These are phyloP conservation scores for Eudemis profundana DNA, from an alignment of 2,888 invertebrate genomes.

Conservation along the genomic window DNA sequence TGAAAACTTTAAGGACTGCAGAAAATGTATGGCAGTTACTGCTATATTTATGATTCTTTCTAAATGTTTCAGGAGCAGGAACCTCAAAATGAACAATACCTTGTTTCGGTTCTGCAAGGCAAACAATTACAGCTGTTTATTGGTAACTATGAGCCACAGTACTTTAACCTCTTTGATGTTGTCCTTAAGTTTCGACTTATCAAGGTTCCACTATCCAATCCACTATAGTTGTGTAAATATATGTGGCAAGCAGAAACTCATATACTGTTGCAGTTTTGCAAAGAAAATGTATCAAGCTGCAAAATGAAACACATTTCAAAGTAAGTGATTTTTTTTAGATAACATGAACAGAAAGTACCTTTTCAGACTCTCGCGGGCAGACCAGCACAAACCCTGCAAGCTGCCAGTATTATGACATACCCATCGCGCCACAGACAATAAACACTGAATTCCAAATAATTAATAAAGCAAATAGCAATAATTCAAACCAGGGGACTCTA, in stretches of 20 bases:
- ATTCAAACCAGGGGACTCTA: not conserved
- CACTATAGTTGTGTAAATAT: too few species aligned
- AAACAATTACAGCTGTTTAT: constrained; percentile 36
- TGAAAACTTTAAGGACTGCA: not conserved
- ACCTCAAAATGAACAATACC: constrained; percentile 29
- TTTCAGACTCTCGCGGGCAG: constrained; percentile 23
- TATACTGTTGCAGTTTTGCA: too few species aligned
- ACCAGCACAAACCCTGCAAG: not conserved
- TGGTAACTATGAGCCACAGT: constrained; percentile 17
- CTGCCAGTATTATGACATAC: constrained; percentile 16
- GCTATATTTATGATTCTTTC: too few species aligned
- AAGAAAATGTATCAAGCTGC: too few species aligned
- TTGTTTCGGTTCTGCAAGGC: constrained; percentile 31
- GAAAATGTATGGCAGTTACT: too few species aligned
- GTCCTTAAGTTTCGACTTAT: too few species aligned
- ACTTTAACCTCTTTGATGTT: too few species aligned
- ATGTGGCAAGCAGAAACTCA: too few species aligned
- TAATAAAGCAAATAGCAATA: not conserved
- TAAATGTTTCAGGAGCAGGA: constrained; percentile 34
- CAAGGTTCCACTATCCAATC: too few species aligned
- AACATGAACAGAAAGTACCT: not conserved
- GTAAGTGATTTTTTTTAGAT: not conserved
- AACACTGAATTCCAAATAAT: constrained; percentile 13
- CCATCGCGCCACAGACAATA: not conserved
- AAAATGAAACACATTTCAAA: too few species aligned